phyloP scores from a whole-genome alignment of 2,113 vertebrate genomes.

The Oceanodroma tethys region DNA sequence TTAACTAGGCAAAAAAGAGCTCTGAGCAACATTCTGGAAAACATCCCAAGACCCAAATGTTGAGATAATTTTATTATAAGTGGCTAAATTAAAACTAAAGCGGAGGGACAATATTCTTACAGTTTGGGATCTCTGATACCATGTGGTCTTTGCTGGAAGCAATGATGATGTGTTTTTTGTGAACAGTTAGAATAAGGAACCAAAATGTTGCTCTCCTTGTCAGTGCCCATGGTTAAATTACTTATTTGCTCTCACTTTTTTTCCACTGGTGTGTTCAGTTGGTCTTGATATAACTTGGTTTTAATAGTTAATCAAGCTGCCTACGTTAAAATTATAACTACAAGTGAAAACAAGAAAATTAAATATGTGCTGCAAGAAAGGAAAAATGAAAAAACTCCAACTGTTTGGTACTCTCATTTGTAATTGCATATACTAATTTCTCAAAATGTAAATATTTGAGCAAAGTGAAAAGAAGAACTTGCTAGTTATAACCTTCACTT shows the following conservation, averaged over 20 bases:
- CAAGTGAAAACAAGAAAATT: not conserved
- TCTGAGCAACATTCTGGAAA: constrained; percentile 17
- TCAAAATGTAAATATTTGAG: not conserved
- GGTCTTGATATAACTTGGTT: not conserved
- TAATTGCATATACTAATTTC: not conserved
- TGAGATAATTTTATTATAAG: constrained; percentile 18
- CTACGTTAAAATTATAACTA: not conserved
- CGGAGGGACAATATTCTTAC: not conserved
- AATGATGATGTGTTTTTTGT: not conserved
- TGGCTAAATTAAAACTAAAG: constrained; percentile 31
- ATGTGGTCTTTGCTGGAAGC: not conserved
- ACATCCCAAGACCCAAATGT: not conserved
- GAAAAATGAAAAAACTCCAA: not conserved
- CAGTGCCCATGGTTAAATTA: not conserved
- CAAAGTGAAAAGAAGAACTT: not conserved
- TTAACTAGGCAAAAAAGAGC: not conserved
- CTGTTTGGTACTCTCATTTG: not conserved
- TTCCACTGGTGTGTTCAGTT: not conserved
- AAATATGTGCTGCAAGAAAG: not conserved
- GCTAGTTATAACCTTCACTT: not conserved
- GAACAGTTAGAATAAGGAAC: not conserved
- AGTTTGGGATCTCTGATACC: not conserved
- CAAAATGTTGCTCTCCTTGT: not conserved
- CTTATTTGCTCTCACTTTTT: not conserved
- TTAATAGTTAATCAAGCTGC: not conserved